phyloP scores from a whole-genome alignment of 1,140 invertebrate species.

The Formica selysi region DNA sequence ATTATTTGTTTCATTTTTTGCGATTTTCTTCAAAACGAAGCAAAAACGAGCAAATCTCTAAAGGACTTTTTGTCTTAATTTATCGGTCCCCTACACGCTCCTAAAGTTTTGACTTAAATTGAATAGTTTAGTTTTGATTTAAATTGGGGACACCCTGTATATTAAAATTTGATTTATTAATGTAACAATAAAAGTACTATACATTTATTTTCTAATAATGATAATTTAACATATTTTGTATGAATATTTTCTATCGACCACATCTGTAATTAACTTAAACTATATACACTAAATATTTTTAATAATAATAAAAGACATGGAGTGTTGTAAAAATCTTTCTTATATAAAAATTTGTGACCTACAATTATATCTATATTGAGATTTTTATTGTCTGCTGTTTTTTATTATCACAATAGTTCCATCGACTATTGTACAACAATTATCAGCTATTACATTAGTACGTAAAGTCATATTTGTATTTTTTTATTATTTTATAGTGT shows the following conservation, averaged over 20 bases:
- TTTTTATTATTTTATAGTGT: neutral
- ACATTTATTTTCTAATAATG: too few relatives aligned
- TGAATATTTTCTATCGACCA: too few relatives aligned
- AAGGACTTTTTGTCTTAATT: too few relatives aligned
- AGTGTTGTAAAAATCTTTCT: neutral
- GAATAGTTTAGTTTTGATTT: too few relatives aligned
- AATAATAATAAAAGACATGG: neutral
- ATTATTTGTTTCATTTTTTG: too few relatives aligned
- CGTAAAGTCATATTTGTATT: neutral
- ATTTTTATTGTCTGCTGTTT: neutral
- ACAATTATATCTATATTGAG: neutral
- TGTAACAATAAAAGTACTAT: neutral
- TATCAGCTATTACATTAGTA: neutral
- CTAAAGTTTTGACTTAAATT: too few relatives aligned
- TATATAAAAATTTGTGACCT: neutral
- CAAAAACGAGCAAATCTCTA: too few relatives aligned
- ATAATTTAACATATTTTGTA: too few relatives aligned
- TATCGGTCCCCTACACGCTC: too few relatives aligned
- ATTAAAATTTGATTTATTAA: neutral
- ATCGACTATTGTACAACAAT: neutral
- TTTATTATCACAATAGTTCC: neutral
- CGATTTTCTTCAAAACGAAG: too few relatives aligned
- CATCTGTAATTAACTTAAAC: too few relatives aligned
- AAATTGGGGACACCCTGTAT: neutral
- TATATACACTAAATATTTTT: neutral